Evolutionary conservation across 1,140 invertebrate genomes (phyloP).

Genomic region (Mya arenaria): DNA sequence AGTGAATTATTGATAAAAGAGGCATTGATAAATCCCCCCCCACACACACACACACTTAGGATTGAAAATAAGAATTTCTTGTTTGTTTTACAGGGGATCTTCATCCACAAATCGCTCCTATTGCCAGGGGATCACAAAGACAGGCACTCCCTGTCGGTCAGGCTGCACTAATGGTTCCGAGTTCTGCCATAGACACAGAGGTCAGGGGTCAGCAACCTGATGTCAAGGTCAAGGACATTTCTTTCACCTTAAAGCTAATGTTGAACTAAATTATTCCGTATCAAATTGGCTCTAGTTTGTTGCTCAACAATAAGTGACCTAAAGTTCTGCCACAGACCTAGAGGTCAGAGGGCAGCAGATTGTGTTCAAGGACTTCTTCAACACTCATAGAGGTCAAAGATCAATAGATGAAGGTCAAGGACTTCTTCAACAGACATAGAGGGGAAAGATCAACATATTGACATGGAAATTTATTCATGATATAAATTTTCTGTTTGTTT

Average conservation of each 20-base stretch:
- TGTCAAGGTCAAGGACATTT: too few relatives aligned
- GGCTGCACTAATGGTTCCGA: conserved; percentile 24
- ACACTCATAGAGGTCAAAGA: too few relatives aligned
- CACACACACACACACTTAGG: too few relatives aligned
- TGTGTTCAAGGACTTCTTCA: too few relatives aligned
- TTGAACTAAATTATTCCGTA: conserved; percentile 27
- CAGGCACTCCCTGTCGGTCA: conserved; percentile 33
- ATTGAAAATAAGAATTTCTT: too few relatives aligned
- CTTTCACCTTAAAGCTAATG: conserved; percentile 26
- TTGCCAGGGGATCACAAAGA: conserved; percentile 49
- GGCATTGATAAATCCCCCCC: too few relatives aligned
- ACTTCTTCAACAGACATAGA: too few relatives aligned
- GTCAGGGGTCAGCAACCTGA: conserved; percentile 31
- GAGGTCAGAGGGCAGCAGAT: conserved; percentile 23
- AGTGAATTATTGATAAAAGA: too few relatives aligned
- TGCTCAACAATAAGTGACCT: not conserved
- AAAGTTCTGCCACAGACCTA: conserved; percentile 38
- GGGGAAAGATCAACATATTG: too few relatives aligned
- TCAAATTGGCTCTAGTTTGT: conserved; percentile 13
- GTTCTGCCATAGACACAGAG: conserved; percentile 47
- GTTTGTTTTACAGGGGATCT: conserved; percentile 34
- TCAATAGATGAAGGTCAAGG: too few relatives aligned
- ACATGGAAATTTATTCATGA: too few relatives aligned
- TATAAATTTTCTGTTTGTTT: too few relatives aligned
- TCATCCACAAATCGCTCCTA: conserved; percentile 41